Percentiles rank a stretch among this genome's conserved stretches.
phyloP scores from a whole-genome alignment of 30 jellyfish, hydroid and myxozoan genomes.

The Turritopsis rubra region DNA sequence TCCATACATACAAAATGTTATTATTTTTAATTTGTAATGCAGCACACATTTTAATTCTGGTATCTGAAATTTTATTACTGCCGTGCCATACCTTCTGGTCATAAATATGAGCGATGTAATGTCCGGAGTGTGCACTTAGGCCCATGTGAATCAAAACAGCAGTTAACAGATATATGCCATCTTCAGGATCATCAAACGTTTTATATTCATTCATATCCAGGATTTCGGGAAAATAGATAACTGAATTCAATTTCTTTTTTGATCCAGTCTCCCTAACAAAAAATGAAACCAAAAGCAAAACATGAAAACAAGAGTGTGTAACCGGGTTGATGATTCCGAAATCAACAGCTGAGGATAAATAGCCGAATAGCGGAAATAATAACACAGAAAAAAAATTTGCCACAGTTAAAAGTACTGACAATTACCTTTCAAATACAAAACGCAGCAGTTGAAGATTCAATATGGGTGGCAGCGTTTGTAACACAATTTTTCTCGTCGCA shows the following conservation, averaged over 20 bases:
- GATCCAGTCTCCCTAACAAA: constrained; percentile 55
- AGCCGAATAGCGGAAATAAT: too few relatives aligned
- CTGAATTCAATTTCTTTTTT: constrained; percentile 58
- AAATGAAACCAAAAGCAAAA: constrained; percentile 2
- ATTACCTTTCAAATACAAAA: constrained; percentile 87
- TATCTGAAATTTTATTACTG: too few relatives aligned
- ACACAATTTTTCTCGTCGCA: constrained; percentile 64
- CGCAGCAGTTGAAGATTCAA: constrained; percentile 76
- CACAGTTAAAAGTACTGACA: not conserved
- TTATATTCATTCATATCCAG: constrained; percentile 83
- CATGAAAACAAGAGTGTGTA: not conserved
- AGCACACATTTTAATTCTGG: too few relatives aligned
- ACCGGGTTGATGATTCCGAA: too few relatives aligned
- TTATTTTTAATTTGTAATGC: too few relatives aligned
- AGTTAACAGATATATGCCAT: constrained; percentile 62
- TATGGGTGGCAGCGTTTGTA: constrained; percentile 68
- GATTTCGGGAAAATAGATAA: constrained; percentile 54
- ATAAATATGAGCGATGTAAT: constrained; percentile 83
- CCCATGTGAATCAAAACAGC: constrained; percentile 91
- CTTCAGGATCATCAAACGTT: constrained; percentile 36
- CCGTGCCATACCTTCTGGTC: constrained; percentile 65
- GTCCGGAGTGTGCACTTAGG: constrained; percentile 86
- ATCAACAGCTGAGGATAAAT: too few relatives aligned
- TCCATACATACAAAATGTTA: too few relatives aligned
- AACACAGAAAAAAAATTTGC: not conserved